Percentiles rank a stretch among this genome's conserved stretches.
Conservation (phyloP, 2,113 vertebrate genomes). For the Thinocorus orbignyianus region DNA sequence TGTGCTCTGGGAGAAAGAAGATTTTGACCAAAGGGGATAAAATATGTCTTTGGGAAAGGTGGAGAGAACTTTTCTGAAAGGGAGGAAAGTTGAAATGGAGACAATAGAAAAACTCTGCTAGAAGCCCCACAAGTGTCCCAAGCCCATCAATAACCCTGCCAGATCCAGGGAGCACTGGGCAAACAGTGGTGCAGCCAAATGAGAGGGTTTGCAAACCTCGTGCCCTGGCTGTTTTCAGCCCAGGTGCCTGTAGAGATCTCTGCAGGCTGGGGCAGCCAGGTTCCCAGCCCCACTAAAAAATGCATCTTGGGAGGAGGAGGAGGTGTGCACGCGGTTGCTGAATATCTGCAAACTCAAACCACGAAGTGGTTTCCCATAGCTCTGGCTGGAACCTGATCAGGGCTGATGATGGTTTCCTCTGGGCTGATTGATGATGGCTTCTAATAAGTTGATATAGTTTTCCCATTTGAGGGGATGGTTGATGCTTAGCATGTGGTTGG, state of each 20-base stretch:
- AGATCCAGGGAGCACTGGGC: background rate
- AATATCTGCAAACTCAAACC: background rate
- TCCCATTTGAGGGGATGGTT: background rate
- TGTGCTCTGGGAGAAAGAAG: background rate
- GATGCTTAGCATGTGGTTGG: background rate
- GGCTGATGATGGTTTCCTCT: background rate
- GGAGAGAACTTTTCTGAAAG: background rate
- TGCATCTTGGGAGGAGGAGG: background rate
- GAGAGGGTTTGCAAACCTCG: background rate
- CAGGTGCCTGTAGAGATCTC: rapidly evolving
- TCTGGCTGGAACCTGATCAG: background rate
- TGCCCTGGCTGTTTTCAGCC: background rate
- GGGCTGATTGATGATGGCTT: background rate
- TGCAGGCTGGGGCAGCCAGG: background rate
- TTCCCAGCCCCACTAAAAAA: background rate
- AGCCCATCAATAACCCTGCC: background rate
- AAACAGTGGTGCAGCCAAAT: background rate
- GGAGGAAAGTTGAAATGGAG: background rate
- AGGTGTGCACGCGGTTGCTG: rapidly evolving
- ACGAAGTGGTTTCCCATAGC: background rate
- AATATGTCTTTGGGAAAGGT: background rate
- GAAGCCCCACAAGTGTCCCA: background rate
- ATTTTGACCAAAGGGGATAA: background rate
- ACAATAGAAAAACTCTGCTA: rapidly evolving
- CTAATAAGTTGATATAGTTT: background rate